Evolutionary conservation across 2,888 invertebrate genomes (phyloP), one percentile per base, ranked within the genome.

Genomic region (Dexiosoma caninum): DNA sequence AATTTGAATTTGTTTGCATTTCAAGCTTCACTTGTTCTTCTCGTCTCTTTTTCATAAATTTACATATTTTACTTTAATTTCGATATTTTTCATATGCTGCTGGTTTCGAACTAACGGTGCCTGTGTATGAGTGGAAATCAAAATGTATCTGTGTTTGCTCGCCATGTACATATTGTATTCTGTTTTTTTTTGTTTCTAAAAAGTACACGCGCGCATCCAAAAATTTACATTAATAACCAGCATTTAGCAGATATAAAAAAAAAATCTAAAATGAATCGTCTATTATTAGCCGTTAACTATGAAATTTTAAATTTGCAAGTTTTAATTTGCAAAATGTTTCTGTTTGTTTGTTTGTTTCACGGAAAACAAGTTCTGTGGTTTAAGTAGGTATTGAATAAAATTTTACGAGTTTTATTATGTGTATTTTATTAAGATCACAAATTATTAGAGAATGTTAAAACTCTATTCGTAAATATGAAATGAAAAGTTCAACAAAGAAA

Each of bases 1-100:
- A n/a, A n/a, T n/a, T n/a, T n/a, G n/a, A 80, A 76, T 71, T 55
- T 66, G 66, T 75, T 71, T 70, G 66, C 75, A 76, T 75, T 71
- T 32, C 23, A 62, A 46, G 35, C 59, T 75, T 59, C 66, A 59
- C 42, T 51, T 67, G 59, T 51, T 75, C 21, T 59, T 32, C 16
- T 67, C 23, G 16, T 35, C 35, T 30, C 55, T 74, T 74, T 81
- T 81, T 77, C 64, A 77, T 77, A 72, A 74, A 81, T 81, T 81
- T 77, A 64, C 69, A 81, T 77, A 77, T 81, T 72, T 75, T 53
- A 59, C 69, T 74, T 21, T 30, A 40, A 75, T 66, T 66, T 57
- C 27, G 46, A 40, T 0, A 51, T 55, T 66, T 51, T 60, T 62
- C 14, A 59, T 59, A 27, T 70, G n/a, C 46, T 70, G 57, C 10